Evolutionary conservation across 2,797 vertebrate species (phyloP).

Genomic region (Phrynocephalus vlangalii): DNA sequence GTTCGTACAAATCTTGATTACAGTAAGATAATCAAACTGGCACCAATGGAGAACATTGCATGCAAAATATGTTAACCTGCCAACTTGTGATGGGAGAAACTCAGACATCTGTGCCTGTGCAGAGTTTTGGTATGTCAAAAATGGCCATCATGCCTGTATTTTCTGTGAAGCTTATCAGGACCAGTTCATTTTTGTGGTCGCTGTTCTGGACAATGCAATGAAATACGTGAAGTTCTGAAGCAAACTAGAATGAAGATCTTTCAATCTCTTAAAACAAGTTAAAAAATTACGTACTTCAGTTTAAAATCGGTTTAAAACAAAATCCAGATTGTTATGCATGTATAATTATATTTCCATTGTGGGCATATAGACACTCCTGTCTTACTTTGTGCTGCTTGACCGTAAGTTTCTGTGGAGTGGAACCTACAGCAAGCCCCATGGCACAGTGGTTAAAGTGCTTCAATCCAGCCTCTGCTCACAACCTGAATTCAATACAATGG

Average conservation of each 20-base stretch:
- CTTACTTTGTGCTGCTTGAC: background rate
- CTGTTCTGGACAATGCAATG: background rate
- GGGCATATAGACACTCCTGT: background rate
- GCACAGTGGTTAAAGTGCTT: no score
- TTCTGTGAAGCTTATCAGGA: background rate
- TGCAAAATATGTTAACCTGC: slow-evolving; percentile 62
- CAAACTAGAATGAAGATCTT: background rate
- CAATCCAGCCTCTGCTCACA: no score
- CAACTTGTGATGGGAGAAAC: slow-evolving; percentile 59
- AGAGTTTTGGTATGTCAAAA: background rate
- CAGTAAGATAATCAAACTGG: slow-evolving; percentile 73
- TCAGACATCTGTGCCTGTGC: slow-evolving; percentile 48
- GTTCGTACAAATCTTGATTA: slow-evolving; percentile 75
- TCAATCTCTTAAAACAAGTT: background rate
- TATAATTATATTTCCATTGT: background rate
- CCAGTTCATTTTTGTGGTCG: background rate
- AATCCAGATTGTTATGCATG: no score
- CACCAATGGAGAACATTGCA: slow-evolving; percentile 58
- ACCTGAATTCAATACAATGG: no score
- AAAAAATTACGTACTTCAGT: no score
- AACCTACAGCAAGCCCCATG: background rate
- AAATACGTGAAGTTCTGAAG: background rate
- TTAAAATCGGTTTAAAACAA: no score
- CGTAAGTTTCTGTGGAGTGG: background rate
- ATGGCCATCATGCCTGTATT: background rate